Conservation (phyloP, 2,888 invertebrate genomes). For the Acholoe squamosa region DNA sequence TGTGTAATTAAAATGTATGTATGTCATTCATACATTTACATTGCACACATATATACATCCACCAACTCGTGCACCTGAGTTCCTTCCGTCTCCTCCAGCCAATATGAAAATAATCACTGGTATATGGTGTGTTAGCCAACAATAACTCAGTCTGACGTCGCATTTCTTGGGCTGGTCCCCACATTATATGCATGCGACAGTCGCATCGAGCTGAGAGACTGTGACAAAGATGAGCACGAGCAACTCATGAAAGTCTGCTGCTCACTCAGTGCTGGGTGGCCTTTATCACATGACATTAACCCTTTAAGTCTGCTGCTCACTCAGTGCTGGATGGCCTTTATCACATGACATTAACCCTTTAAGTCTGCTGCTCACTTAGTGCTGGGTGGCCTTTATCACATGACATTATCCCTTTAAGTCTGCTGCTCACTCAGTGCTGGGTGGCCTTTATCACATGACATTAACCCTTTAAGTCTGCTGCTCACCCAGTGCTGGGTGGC, state of each 20-base stretch:
- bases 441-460: background rate
- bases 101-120: slow-evolving; percentile 21
- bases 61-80: no score
- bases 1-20: no score
- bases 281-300: background rate
- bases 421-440: background rate
- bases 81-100: background rate
- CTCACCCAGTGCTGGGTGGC: background rate
- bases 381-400: background rate
- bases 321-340: background rate
- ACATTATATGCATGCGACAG: background rate
- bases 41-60: no score
- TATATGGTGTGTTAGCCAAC: slow-evolving; percentile 18
- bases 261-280: background rate
- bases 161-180: background rate
- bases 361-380: background rate
- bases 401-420: background rate
- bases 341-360: background rate
- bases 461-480: background rate
- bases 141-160: background rate
- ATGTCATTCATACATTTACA: no score
- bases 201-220: background rate
- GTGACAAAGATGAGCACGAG: background rate
- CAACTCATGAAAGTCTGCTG: background rate
- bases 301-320: background rate